Evolutionary conservation across 2,888 invertebrate genomes (phyloP).

Genomic region (Galeruca laticollis): DNA sequence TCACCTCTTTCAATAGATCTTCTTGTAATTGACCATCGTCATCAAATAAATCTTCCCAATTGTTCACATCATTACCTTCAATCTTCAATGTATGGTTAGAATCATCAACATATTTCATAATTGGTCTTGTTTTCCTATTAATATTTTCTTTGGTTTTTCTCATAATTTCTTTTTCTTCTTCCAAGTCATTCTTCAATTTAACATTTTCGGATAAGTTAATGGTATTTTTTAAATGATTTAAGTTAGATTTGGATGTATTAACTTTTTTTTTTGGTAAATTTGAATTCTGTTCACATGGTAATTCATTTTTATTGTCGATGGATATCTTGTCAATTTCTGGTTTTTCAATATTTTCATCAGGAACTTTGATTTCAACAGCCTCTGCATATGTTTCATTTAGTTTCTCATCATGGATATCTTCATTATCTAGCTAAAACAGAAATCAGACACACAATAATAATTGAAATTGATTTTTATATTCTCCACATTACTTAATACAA

Average conservation of each 20-base stretch:
- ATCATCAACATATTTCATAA: constrained; percentile 62
- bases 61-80: constrained; percentile 56
- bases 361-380: not conserved
- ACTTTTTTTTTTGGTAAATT: constrained; percentile 36
- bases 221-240: constrained; percentile 36
- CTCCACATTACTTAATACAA: too few relatives aligned
- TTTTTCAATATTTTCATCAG: not conserved
- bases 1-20: constrained; percentile 56
- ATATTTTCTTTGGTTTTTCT: constrained; percentile 62
- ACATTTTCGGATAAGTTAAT: constrained; percentile 41
- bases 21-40: constrained; percentile 60
- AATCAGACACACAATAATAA: not conserved
- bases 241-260: constrained; percentile 12
- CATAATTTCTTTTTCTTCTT: constrained; percentile 64
- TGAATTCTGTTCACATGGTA: constrained; percentile 10
- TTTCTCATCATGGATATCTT: not conserved
- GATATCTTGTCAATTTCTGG: not conserved
- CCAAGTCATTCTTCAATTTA: constrained; percentile 50
- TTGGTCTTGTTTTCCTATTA: constrained; percentile 61
- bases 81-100: constrained; percentile 56
- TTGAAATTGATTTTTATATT: not conserved
- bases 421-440: constrained; percentile 11
- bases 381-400: not conserved
- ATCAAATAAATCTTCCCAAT: constrained; percentile 65
- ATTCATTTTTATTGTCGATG: not conserved